Base-by-base conservation (phyloP, 1,140 invertebrate species). In the Cylas formicarius region DNA sequence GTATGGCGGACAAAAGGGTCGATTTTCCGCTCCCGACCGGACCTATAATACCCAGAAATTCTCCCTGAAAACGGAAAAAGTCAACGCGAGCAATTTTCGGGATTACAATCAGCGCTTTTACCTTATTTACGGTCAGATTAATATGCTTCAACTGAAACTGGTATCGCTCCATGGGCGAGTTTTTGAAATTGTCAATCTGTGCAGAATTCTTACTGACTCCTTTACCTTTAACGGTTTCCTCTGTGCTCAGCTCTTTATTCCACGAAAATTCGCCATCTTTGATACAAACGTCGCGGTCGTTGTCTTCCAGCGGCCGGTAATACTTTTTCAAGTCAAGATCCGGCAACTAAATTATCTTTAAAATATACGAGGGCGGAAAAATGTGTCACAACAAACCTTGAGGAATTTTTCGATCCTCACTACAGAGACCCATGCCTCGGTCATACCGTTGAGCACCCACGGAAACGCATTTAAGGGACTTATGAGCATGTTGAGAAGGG, bases 381-480 rank as follows among this genome's bases (percentile, higher is more conserved):
- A 34, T 24, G 23, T 23, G 37, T 64, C 70, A n/a, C n/a, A n/a
- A n/a, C n/a, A n/a, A 67, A 86, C 81, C 63, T 82, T 68, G 27
- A 89, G 57, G 4, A 92, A 68, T 57, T 76, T 76, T 58, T 90
- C 81, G 42, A 95, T 78, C 57, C 90, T 72, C 63, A 84, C 85
- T 3, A 92, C 60, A 0, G 89, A 93, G 0, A 93, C 84, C 83
- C 83, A 93, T 0, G 92, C 87, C 70, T 97, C 93, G 11, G 94
- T 85, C 1, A 98, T 67, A 0, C 94, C 95, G 72, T 97, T 98
- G 1, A 99, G 67, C 3, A 98, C 94, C 95, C 95, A 99, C 2
- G 96, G 96, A 67, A 98, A 95, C 1, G 91, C 86, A 72, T 99
- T 99, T 27, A 99, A 69, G 2, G 96, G 96, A 26, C 79, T 78